A percentile compares a stretch with the other conserved stretches of the same genome.
Conservation (phyloP, 2,797 vertebrate species). For the Tadarida brasiliensis region DNA sequence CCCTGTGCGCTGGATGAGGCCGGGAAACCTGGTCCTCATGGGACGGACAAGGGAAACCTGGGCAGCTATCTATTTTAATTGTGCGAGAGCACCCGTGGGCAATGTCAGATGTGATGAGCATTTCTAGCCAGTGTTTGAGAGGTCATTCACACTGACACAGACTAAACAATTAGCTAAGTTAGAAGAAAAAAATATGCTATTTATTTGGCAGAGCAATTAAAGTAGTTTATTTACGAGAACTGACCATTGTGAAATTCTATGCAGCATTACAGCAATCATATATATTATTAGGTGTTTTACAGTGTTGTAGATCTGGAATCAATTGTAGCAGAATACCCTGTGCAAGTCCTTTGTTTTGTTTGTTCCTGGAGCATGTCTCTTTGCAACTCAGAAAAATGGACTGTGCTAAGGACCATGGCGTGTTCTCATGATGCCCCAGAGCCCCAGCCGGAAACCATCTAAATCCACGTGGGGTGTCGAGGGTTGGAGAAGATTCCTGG, state of each 20-base stretch:
- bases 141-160: neutral
- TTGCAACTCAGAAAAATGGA: neutral
- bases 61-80: neutral
- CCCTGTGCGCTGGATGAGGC: neutral
- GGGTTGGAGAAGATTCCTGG: neutral
- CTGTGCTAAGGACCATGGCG: neutral
- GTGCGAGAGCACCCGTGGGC: neutral
- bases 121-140: neutral
- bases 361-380: neutral
- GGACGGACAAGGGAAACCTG: neutral
- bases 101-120: neutral
- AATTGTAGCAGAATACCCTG: neutral
- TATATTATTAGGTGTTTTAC: neutral
- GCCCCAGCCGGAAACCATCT: neutral
- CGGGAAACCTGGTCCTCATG: neutral
- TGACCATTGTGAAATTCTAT: conserved; percentile 4
- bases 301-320: neutral
- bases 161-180: neutral
- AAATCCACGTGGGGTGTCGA: neutral
- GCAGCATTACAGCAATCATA: neutral
- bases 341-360: neutral
- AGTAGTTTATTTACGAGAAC: neutral
- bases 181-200: neutral
- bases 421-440: neutral
- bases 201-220: neutral